These are phyloP conservation scores for Enteromius unitaeniatus DNA, from an alignment of 2,797 vertebrate genomes.

Conservation along the genomic window DNA sequence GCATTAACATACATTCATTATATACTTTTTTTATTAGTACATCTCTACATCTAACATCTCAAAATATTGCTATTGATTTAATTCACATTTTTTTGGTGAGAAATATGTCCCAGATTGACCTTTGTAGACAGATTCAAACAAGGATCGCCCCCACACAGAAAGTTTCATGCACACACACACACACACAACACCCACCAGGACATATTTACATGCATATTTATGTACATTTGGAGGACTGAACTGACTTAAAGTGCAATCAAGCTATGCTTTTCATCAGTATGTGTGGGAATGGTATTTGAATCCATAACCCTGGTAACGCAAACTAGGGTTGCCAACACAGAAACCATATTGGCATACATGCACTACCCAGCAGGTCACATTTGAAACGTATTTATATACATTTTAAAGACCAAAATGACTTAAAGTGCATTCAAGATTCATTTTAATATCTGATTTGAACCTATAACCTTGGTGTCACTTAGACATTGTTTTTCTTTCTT, in stretches of 20 bases:
- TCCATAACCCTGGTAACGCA: not conserved
- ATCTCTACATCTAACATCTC: too few species aligned
- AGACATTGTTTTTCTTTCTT: not conserved
- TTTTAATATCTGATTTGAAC: not conserved
- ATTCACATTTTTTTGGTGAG: not conserved
- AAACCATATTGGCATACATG: not conserved
- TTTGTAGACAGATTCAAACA: not conserved
- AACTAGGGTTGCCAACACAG: not conserved
- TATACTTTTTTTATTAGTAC: too few species aligned
- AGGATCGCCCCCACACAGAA: not conserved
- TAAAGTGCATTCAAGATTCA: not conserved
- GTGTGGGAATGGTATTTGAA: not conserved
- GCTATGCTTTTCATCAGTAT: not conserved
- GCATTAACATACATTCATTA: too few species aligned
- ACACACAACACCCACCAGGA: not conserved
- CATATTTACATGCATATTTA: slow-evolving; percentile 1
- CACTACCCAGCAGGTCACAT: not conserved
- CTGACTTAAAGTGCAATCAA: not conserved
- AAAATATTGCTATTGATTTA: too few species aligned
- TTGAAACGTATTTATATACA: not conserved
- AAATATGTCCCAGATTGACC: not conserved
- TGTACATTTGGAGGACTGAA: not conserved
- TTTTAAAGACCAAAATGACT: not conserved
- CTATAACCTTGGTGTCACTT: not conserved
- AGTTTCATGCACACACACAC: not conserved